Percentiles rank a stretch among this genome's conserved stretches.
Evolutionary conservation across 2,888 invertebrate species (phyloP).

Genomic region (Brenthis hecate): DNA sequence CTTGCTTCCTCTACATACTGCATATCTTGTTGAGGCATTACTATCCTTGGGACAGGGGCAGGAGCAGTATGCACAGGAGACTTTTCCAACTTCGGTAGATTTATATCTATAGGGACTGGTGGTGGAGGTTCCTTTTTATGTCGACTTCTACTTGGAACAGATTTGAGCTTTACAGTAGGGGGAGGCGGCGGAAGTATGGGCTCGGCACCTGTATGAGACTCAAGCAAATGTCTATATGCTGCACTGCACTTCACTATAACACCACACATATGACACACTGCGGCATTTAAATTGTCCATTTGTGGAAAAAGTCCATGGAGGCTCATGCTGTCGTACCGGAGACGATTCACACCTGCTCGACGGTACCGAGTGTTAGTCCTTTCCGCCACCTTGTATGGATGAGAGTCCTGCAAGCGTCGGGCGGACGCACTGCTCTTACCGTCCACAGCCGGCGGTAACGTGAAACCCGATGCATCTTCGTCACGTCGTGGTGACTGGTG

Average conservation of each 20-base stretch:
- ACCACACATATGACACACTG: conserved; percentile 90
- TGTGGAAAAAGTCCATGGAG: conserved; percentile 91
- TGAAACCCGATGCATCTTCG: conserved; percentile 59
- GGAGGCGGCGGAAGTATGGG: conserved; percentile 75
- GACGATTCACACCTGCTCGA: conserved; percentile 78
- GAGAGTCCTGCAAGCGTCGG: conserved; percentile 57
- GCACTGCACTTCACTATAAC: conserved; percentile 90
- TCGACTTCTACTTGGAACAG: conserved; percentile 59
- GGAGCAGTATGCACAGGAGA: conserved; percentile 65
- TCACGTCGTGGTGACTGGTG: conserved; percentile 73
- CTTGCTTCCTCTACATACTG: conserved; percentile 68
- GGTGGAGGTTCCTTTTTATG: conserved; percentile 73
- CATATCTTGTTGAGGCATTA: conserved; percentile 66
- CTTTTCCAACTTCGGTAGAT: conserved; percentile 65
- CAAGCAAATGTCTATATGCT: conserved; percentile 87
- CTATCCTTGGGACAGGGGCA: conserved; percentile 70
- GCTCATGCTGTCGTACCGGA: conserved; percentile 85
- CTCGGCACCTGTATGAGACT: conserved; percentile 73
- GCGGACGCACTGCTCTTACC: conserved; percentile 57
- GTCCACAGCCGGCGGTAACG: conserved; percentile 61
- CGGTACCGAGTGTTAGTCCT: conserved; percentile 54
- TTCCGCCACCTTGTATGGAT: conserved; percentile 61
- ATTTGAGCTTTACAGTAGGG: conserved; percentile 60
- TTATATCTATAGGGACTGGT: conserved; percentile 62
- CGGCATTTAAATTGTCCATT: conserved; percentile 88